Percentiles rank a stretch among this genome's conserved stretches.
phyloP scores from a whole-genome alignment of 2,888 invertebrate species.

The Aromia moschata region DNA sequence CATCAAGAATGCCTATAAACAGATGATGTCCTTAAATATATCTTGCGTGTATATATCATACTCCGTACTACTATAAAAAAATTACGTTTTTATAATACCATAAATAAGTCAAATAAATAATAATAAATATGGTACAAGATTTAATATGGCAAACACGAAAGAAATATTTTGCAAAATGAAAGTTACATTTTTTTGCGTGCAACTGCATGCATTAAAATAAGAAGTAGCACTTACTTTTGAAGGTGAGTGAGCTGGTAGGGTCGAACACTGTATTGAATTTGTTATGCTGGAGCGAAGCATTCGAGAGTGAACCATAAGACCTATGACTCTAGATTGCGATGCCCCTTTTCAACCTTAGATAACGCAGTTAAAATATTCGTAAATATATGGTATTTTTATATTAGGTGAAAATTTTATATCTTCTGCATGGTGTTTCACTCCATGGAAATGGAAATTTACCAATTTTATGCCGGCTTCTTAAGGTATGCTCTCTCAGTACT shows the following conservation, averaged over 20 bases:
- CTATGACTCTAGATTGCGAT: conserved; percentile 46
- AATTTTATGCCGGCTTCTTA: too few species aligned
- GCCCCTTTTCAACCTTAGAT: conserved; percentile 45
- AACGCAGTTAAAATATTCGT: conserved; percentile 34
- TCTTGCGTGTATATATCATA: too few species aligned
- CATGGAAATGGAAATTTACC: too few species aligned
- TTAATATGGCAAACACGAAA: too few species aligned
- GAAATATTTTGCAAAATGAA: background rate
- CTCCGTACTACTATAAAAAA: too few species aligned
- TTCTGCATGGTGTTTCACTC: background rate
- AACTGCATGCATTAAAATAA: background rate
- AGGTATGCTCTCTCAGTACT: too few species aligned
- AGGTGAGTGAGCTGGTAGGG: conserved; percentile 17
- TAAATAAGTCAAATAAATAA: too few species aligned
- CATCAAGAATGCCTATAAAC: too few species aligned
- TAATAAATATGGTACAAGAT: too few species aligned
- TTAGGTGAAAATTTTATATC: conserved; percentile 10
- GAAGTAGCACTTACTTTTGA: conserved; percentile 44
- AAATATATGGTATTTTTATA: conserved; percentile 22
- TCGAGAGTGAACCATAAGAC: conserved; percentile 36
- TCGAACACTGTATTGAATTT: conserved; percentile 25
- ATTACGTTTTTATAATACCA: too few species aligned
- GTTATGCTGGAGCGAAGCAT: conserved; percentile 22
- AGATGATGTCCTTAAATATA: too few species aligned
- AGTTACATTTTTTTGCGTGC: background rate